A percentile compares a stretch with the other conserved stretches of the same genome.
phyloP scores from a whole-genome alignment of 2,113 vertebrate genomes.

The Progne subis region DNA sequence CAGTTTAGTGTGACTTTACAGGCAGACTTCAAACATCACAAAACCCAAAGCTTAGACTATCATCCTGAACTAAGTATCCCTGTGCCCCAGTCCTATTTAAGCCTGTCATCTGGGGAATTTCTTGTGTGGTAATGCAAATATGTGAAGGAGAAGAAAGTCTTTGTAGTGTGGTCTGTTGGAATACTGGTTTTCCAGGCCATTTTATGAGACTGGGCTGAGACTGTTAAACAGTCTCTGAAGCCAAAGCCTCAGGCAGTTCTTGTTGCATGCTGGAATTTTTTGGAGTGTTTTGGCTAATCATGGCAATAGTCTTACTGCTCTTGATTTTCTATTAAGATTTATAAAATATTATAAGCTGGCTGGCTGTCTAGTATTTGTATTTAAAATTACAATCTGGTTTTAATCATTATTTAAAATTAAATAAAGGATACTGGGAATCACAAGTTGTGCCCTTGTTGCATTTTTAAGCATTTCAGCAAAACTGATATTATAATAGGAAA shows the following conservation, averaged over 20 bases:
- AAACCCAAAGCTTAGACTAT: not conserved
- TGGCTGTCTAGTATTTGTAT: not conserved
- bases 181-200: not conserved
- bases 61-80: not conserved
- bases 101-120: not conserved
- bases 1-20: not conserved
- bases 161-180: not conserved
- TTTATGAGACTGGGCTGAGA: not conserved
- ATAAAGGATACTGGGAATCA: not conserved
- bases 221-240: not conserved
- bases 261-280: not conserved
- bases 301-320: not conserved
- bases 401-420: not conserved
- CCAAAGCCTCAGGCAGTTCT: not conserved
- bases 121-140: not conserved
- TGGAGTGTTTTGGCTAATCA: not conserved
- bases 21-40: not conserved
- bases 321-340: not conserved
- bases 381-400: not conserved
- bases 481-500: conserved; percentile 3
- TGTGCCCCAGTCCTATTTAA: not conserved
- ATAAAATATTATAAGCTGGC: not conserved
- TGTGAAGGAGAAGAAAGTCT: not conserved
- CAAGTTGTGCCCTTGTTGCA: not conserved
- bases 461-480: conserved; percentile 39